Percentiles rank a stretch among this genome's conserved stretches.
Conservation (phyloP, 2,888 invertebrate species). For the Cryptocephalus moraei region DNA sequence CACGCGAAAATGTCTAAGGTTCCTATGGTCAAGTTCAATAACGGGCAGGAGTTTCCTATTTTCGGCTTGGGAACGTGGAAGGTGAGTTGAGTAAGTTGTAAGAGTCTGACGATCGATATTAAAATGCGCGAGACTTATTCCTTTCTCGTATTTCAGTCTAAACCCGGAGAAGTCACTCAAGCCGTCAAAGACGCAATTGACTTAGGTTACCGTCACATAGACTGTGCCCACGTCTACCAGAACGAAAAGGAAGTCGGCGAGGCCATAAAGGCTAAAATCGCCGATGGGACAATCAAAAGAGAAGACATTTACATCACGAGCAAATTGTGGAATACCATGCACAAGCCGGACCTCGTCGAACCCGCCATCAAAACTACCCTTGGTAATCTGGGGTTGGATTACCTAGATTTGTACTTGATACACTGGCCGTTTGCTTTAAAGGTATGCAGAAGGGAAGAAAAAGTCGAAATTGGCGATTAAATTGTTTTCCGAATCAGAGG, state of each 20-base stretch:
- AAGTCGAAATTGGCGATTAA: too few relatives aligned
- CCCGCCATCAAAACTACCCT: slow-evolving; percentile 36
- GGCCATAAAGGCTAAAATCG: slow-evolving; percentile 15
- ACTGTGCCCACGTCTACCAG: slow-evolving; percentile 60
- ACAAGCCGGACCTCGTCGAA: slow-evolving; percentile 51
- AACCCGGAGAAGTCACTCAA: slow-evolving; percentile 52
- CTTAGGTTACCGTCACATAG: slow-evolving; percentile 66
- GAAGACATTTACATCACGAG: slow-evolving; percentile 60
- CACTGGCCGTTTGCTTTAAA: slow-evolving; percentile 40
- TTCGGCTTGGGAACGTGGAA: slow-evolving; percentile 59
- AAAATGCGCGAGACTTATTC: too few relatives aligned
- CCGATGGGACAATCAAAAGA: slow-evolving; percentile 44
- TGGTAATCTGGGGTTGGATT: slow-evolving; percentile 41
- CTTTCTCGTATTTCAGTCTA: slow-evolving; percentile 42
- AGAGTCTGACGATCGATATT: too few relatives aligned
- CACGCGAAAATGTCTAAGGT: too few relatives aligned
- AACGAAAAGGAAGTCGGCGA: slow-evolving; percentile 61
- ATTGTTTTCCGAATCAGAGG: too few relatives aligned
- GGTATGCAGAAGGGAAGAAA: slow-evolving; percentile 3
- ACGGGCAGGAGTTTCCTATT: slow-evolving; percentile 47
- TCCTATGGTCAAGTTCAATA: slow-evolving; percentile 40
- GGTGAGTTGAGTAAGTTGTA: slow-evolving; percentile 29
- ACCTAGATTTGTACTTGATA: slow-evolving; percentile 48
- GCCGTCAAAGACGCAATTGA: slow-evolving; percentile 65
- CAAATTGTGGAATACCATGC: slow-evolving; percentile 86